phyloP scores from a whole-genome alignment of 2,797 vertebrate genomes.

The Pteronotus mesoamericanus region DNA sequence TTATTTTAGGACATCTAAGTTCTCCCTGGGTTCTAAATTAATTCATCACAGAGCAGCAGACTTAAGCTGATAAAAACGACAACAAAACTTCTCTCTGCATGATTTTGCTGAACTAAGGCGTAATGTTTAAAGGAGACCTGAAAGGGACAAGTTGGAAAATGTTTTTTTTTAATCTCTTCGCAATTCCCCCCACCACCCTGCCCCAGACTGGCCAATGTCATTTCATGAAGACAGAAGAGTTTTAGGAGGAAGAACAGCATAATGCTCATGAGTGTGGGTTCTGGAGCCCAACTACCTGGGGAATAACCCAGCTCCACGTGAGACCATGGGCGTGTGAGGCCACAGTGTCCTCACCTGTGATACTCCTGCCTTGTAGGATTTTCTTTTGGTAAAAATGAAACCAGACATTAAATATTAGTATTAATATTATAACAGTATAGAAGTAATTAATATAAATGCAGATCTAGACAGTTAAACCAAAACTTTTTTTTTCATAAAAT shows the following conservation, averaged over 20 bases:
- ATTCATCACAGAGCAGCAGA: background rate
- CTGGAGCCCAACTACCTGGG: background rate
- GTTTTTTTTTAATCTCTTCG: background rate
- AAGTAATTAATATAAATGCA: constrained; percentile 29
- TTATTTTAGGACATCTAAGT: background rate
- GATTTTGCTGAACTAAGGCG: constrained; percentile 15
- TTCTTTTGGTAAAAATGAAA: constrained; percentile 28
- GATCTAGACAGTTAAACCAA: background rate
- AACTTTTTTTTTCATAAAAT: background rate
- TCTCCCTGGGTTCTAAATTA: background rate
- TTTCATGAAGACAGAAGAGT: background rate
- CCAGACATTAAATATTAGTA: background rate
- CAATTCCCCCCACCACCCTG: no score
- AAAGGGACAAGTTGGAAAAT: background rate
- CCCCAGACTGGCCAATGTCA: background rate
- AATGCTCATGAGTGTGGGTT: background rate
- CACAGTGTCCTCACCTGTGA: background rate
- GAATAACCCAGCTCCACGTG: background rate
- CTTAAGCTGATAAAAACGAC: background rate
- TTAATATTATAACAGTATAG: background rate
- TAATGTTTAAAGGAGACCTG: background rate
- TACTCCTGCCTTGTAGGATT: background rate
- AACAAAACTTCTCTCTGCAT: background rate
- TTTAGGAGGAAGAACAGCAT: background rate
- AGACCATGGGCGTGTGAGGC: background rate